Conservation (phyloP, 2,797 vertebrate species). For the Remorina albescens region DNA sequence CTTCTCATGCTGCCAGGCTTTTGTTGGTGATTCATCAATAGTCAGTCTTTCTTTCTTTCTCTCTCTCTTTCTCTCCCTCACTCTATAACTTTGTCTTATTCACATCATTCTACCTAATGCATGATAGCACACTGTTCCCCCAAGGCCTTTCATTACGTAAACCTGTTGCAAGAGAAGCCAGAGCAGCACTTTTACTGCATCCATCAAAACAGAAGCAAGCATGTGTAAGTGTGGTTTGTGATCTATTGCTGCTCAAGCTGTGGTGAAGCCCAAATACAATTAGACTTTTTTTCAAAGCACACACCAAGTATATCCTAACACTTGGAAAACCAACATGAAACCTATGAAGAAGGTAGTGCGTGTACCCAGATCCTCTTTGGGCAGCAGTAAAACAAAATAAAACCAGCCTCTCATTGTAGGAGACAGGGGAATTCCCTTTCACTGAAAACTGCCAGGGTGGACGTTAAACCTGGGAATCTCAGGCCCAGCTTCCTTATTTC, state of each 20-base stretch:
- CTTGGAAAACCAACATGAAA: conserved; percentile 8
- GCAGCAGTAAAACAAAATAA: conserved; percentile 22
- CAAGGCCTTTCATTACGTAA: conserved; percentile 78
- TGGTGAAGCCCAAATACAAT: conserved; percentile 49
- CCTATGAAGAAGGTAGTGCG: background rate
- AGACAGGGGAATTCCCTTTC: conserved; percentile 47
- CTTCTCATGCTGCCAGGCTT: conserved; percentile 25
- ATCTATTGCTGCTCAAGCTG: conserved; percentile 62
- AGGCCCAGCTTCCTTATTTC: conserved; percentile 15
- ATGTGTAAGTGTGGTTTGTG: conserved; percentile 52
- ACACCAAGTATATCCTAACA: conserved; percentile 26
- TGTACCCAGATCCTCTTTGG: conserved; percentile 13
- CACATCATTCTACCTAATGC: conserved; percentile 80
- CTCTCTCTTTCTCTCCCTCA: conserved; percentile 45
- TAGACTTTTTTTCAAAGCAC: conserved; percentile 41
- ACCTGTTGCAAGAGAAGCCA: conserved; percentile 79
- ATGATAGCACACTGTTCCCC: conserved; percentile 73
- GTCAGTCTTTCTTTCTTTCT: conserved; percentile 54
- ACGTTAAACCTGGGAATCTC: conserved; percentile 34
- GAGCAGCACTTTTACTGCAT: conserved; percentile 70
- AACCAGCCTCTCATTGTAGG: conserved; percentile 42
- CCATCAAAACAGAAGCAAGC: conserved; percentile 62
- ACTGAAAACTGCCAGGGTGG: conserved; percentile 47
- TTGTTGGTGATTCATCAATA: conserved; percentile 65
- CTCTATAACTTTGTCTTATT: conserved; percentile 75